phyloP scores from a whole-genome alignment of 2,797 vertebrate species.

The Enteromius afrohamiltoni region DNA sequence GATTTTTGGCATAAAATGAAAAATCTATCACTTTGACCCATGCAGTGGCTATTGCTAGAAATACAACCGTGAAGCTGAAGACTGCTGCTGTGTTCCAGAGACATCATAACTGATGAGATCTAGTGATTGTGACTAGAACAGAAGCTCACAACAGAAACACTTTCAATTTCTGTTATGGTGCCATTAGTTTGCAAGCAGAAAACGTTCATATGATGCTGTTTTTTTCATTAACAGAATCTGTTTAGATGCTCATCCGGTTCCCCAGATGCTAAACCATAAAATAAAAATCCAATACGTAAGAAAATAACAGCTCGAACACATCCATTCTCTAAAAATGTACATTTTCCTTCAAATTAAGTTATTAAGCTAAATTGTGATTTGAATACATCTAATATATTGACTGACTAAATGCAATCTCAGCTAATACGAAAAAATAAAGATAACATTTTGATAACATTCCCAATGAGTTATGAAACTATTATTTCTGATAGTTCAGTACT shows the following conservation, averaged over 20 bases:
- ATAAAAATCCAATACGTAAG: not conserved
- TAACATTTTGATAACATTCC: no score
- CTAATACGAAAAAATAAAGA: no score
- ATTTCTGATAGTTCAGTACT: not conserved
- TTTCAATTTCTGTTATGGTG: not conserved
- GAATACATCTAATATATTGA: not conserved
- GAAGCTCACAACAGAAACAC: not conserved
- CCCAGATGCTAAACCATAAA: not conserved
- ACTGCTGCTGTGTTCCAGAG: not conserved
- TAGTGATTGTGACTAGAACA: not conserved
- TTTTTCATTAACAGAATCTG: not conserved
- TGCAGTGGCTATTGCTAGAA: not conserved
- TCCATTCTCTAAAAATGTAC: not conserved
- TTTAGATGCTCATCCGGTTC: not conserved
- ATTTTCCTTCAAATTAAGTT: not conserved
- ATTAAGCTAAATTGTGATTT: not conserved
- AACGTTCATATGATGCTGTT: not conserved
- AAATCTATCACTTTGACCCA: not conserved
- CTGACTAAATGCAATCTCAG: not conserved
- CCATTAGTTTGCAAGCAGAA: not conserved
- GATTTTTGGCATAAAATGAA: not conserved
- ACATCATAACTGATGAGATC: not conserved
- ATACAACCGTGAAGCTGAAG: accelerated
- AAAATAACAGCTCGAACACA: not conserved
- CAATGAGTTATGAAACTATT: not conserved